These are phyloP conservation scores for Baccha elongata DNA, from an alignment of 2,888 invertebrate genomes.

Conservation along the genomic window DNA sequence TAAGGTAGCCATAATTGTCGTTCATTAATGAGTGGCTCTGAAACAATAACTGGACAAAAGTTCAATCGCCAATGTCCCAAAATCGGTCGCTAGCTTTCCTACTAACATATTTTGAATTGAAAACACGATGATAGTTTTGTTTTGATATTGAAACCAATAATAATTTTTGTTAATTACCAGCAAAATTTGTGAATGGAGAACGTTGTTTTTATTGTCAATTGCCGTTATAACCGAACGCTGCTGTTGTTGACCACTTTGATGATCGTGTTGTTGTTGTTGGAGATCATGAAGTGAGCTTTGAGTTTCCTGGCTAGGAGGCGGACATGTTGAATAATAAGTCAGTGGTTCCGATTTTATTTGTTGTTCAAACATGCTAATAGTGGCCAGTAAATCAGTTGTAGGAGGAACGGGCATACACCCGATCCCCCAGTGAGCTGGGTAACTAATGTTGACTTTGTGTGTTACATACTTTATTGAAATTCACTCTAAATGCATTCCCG, in stretches of 20 bases:
- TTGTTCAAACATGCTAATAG: constrained; percentile 87
- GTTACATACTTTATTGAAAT: constrained; percentile 67
- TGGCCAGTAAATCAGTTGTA: constrained; percentile 86
- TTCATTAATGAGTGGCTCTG: no score
- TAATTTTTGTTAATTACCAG: constrained; percentile 60
- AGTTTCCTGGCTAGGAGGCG: constrained; percentile 77
- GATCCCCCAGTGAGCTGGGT: constrained; percentile 86
- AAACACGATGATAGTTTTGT: neutral
- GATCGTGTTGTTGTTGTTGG: constrained; percentile 82
- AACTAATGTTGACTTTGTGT: constrained; percentile 84
- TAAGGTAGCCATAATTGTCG: no score
- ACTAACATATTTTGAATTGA: neutral
- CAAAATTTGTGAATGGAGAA: constrained; percentile 79
- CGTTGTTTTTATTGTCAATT: constrained; percentile 80
- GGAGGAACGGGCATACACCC: constrained; percentile 86
- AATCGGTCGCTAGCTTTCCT: no score
- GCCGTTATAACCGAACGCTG: constrained; percentile 79
- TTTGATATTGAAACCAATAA: neutral
- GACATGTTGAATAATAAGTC: constrained; percentile 84
- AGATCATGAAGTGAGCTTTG: constrained; percentile 81
- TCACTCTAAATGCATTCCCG: constrained; percentile 49
- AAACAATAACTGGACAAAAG: no score
- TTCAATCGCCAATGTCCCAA: no score
- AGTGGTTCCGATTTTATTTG: constrained; percentile 88
- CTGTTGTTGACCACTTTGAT: constrained; percentile 77